A percentile compares a stretch with the other conserved stretches of the same genome.
Evolutionary conservation across 2,888 invertebrate species (phyloP).

Genomic region (Busseola fusca): DNA sequence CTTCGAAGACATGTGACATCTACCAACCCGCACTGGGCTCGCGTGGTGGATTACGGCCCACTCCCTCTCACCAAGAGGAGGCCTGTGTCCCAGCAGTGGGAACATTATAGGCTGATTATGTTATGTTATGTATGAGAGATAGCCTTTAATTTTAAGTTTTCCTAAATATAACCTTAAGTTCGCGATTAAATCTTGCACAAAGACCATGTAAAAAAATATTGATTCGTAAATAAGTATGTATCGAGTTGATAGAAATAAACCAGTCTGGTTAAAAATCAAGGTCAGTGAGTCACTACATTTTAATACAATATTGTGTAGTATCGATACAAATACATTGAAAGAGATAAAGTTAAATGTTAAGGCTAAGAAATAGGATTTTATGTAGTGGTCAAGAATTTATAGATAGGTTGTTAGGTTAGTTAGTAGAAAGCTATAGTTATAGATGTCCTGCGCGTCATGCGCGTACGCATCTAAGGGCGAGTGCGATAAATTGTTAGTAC

Average conservation of each 20-base stretch:
- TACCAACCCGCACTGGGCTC: too few relatives aligned
- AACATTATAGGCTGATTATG: too few relatives aligned
- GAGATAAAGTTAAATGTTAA: constrained; percentile 26
- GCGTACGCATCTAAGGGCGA: too few relatives aligned
- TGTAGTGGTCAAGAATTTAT: not conserved
- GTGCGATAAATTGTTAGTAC: too few relatives aligned
- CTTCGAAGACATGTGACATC: too few relatives aligned
- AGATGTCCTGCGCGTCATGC: too few relatives aligned
- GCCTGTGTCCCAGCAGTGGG: too few relatives aligned
- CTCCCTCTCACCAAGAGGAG: too few relatives aligned
- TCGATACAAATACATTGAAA: constrained; percentile 4
- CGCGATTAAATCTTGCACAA: constrained; percentile 1
- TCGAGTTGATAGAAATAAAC: constrained; percentile 12
- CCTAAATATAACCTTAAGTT: not conserved
- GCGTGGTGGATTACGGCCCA: too few relatives aligned
- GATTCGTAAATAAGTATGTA: constrained; percentile 5
- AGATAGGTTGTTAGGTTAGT: too few relatives aligned
- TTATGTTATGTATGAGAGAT: not conserved
- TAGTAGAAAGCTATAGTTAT: too few relatives aligned
- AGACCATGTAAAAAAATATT: constrained; percentile 7
- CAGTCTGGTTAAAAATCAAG: constrained; percentile 49
- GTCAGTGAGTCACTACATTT: constrained; percentile 42
- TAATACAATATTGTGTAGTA: constrained; percentile 16
- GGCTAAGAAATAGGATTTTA: constrained; percentile 11
- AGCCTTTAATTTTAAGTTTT: not conserved